Evolutionary conservation across 35 echinoderm and acorn worm species (phyloP), one percentile per base, ranked within the genome.

Genomic region (Nesometra sesokonis): DNA sequence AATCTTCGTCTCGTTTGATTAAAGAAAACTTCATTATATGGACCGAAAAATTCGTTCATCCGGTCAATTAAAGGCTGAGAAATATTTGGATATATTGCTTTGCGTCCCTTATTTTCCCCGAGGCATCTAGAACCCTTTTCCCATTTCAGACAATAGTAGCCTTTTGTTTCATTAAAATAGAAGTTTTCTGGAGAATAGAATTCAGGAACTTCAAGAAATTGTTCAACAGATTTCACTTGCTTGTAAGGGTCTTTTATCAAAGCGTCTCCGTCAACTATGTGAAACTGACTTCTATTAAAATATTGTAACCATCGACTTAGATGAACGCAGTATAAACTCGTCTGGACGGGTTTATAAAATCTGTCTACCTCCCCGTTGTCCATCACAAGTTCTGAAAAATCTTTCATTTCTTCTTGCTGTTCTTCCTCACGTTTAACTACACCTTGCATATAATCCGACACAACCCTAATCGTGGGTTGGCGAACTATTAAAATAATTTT

Each of bases 381-480:
- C 34, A 83, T 35, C 4, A 83, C 81, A 27, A 87, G 57, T 13
- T 90, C 29, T 57, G 94, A 33, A 78, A 77, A 11, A 84, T 57
- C 32, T 89, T 89, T 13, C 80, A 84, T n/a, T 34, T 35, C 15
- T 86, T 77, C 11, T 47, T 52, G 32, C 43, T 94, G 32, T 91
- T 91, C 11, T 57, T 77, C 11, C 31, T 84, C 9, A 94, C 88
- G 52, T 35, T 83, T 34, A 30, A 38, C 3, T 38, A 23, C 34
- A 38, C n/a, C 37, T 38, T 99, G 96, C 19, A 90, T 88, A 77
- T 94, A 99, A 46, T 99, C 96, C 17, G 96, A 99, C n/a, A 99
- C 84, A 7, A 90, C 89, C 27, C 96, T 77, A 15, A 83, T 89
- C 5, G 93, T 88, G 29, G 96, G 96, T 32, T 99, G 93, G 32